phyloP scores from a whole-genome alignment of 2,797 vertebrate genomes.

The Acrossocheilus fasciatus region DNA sequence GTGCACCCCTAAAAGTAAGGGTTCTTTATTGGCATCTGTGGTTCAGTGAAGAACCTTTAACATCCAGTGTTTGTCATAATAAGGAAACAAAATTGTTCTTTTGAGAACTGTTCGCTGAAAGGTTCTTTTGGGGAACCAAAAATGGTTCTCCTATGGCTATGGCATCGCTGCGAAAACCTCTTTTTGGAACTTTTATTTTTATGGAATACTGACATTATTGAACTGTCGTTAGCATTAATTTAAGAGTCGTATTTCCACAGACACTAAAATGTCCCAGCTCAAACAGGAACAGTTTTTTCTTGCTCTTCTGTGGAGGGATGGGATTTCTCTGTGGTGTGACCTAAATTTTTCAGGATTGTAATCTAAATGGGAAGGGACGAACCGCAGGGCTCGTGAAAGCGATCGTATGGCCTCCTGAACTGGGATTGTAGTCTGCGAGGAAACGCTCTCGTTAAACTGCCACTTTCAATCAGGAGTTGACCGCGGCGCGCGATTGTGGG shows the following conservation, averaged over 20 bases:
- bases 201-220: neutral
- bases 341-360: slow-evolving; percentile 61
- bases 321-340: slow-evolving; percentile 56
- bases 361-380: slow-evolving; percentile 59
- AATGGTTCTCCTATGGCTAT: neutral
- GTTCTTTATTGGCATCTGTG: neutral
- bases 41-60: neutral
- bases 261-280: slow-evolving; percentile 10
- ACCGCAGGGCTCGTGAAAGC: slow-evolving; percentile 61
- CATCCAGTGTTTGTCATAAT: neutral
- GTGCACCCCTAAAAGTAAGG: neutral
- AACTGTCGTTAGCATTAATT: slow-evolving; percentile 3
- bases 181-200: neutral
- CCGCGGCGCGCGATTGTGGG: slow-evolving; percentile 30
- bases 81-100: neutral
- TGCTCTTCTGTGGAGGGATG: slow-evolving; percentile 7
- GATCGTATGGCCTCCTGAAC: slow-evolving; percentile 55
- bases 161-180: neutral
- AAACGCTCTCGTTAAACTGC: slow-evolving; percentile 64
- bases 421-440: slow-evolving; percentile 50
- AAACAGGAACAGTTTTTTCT: slow-evolving; percentile 28
- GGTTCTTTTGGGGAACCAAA: neutral
- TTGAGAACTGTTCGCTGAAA: neutral
- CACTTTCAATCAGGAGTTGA: slow-evolving; percentile 61
- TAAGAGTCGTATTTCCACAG: slow-evolving; percentile 14